Evolutionary conservation across 2,888 invertebrate species (phyloP), one percentile per base, ranked within the genome.

Genomic region (Nomada fucata): DNA sequence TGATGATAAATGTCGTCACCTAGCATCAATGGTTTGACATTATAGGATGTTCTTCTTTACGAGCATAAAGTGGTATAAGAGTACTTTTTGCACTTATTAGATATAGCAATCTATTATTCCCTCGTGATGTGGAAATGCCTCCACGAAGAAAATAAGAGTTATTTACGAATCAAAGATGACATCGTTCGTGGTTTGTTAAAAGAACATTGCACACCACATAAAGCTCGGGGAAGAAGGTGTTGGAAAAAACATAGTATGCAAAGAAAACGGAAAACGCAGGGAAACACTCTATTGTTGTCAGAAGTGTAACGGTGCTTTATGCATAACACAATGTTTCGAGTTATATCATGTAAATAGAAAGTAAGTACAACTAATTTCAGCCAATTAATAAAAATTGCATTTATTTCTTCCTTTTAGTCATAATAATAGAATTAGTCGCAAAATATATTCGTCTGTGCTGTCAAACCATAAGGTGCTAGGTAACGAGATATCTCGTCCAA

Each of bases 1-100:
- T 63, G 65, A 73, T 63, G 55, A 57, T 69, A 63, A 69, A 76
- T 78, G 15, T 52, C 52, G 52, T 18, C 18, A 18, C 52, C 52
- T 52, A 52, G 52, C 52, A 52, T 18, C 52, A 52, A 52, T 52
- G 18, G 3, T 52, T 52, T 52, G 52, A 52, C 52, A 52, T 52
- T 52, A 52, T 13, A 52, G 29, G 29, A 29, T 29, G 29, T 29
- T 29, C 29, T 29, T 29, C 29, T 29, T 29, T 29, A 7, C 29
- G 29, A 7, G 29, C 29, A 29, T 29, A 29, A 7, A 7, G 29
- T 29, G 29, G 29, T 29, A 29, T 29, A 29, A 29, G 7, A 29
- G 29, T 29, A 29, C 7, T 29, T 29, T 7, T 29, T 29, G 29
- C 29, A 7, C 7, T 29, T 29, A 29, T 29, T 29, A 29, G 7